Conservation (phyloP, 2,888 invertebrate genomes). For the Ptycholaimellus sp. region DNA sequence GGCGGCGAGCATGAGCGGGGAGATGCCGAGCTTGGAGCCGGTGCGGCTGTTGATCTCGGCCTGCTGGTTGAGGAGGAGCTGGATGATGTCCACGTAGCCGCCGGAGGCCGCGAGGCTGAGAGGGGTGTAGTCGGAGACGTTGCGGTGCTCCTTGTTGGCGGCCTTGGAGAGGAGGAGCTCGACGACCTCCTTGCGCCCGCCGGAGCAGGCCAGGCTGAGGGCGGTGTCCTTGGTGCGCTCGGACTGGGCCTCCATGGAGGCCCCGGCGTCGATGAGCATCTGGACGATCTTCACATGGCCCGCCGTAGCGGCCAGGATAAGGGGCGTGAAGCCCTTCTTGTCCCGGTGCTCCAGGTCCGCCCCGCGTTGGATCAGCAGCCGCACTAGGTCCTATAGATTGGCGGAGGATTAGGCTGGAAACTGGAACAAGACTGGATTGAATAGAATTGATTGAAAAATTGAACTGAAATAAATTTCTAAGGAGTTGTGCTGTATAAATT, state of each 20-base stretch:
- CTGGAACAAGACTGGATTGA: no score
- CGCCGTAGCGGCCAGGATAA: conserved; percentile 86
- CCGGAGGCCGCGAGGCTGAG: conserved; percentile 86
- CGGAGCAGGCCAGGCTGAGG: conserved; percentile 80
- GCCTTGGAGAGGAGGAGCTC: conserved; percentile 62
- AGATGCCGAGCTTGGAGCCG: conserved; percentile 51
- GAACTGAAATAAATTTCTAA: no score
- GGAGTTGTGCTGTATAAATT: no score
- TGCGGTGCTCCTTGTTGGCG: conserved; percentile 79
- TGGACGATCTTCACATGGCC: conserved; percentile 74
- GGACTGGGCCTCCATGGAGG: conserved; percentile 94
- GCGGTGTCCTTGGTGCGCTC: conserved; percentile 93
- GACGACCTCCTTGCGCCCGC: conserved; percentile 83
- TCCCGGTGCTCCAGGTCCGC: conserved; percentile 93
- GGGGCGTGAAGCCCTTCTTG: conserved; percentile 84
- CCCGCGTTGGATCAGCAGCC: conserved; percentile 62
- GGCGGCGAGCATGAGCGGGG: conserved; percentile 91
- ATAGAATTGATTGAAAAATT: no score
- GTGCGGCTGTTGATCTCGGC: conserved; percentile 80
- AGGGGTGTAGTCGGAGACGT: conserved; percentile 95
- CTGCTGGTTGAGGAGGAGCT: conserved; percentile 65
- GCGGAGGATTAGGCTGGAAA: no score
- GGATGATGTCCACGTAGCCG: conserved; percentile 91
- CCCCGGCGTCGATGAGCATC: conserved; percentile 65
- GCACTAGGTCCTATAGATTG: conserved; percentile 84